Base-by-base conservation (phyloP, 2,888 invertebrate genomes). In the Volucella bombylans region DNA sequence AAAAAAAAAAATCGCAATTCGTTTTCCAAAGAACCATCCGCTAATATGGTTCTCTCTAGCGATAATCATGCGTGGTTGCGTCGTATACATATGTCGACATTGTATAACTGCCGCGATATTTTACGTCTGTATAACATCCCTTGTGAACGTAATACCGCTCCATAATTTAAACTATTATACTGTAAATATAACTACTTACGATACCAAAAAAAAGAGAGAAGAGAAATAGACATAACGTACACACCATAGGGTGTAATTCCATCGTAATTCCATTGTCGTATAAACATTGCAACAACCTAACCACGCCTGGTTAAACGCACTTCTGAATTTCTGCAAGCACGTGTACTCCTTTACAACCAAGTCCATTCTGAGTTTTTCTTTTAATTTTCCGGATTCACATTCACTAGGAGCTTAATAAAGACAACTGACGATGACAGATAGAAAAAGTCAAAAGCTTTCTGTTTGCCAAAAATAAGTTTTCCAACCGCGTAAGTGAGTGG, bases 401-500 rank as follows among this genome's bases (percentile, higher is more conserved):
- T 49, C 43, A 41, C 57, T 41, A n/a, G 41, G 61, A 52, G 10
- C 54, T 55, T 49, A 50, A 52, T 18, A 31, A 57, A 57, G 59
- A 47, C 41, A 15, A 77, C 49, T 39, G 52, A 39, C 23, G 39
- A 41, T 12, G 15, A 52, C 38, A 59, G 12, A 4, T 38, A 74
- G 39, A 49, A 62, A 64, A 18, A 72, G 12, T 41, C 18, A 65
- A 85, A 85, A 85, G 85, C 85, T 85, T 18, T 76, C 57, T 15
- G 67, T 55, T 72, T 72, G 71, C 81, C 85, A 67, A 85, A 81
- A 85, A 81, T 81, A 85, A 81, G 81, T 81, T 81, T 80, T 39
- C 55, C 43, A 11, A 47, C 67, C 38, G 43, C 54, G 57, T 39
- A 45, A 10, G 72, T 71, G 76, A 64, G 73, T 74, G 76, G 39